Conservation (phyloP, 2,113 vertebrate genomes). For the Hypanus sabinus region DNA sequence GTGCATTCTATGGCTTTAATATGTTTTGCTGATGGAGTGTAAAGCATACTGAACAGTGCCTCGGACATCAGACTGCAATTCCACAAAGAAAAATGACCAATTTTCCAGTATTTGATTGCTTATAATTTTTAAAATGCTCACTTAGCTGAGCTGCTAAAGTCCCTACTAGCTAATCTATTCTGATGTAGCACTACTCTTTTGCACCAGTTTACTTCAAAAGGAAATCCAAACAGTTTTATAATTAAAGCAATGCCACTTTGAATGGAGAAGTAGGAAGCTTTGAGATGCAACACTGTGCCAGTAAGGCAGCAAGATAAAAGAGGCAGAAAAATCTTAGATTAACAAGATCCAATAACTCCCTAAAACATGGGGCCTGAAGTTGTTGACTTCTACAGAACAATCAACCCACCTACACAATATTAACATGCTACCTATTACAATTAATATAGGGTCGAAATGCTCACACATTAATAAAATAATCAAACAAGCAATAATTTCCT, state of each 20-base stretch:
- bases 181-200: background rate
- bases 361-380: background rate
- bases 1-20: background rate
- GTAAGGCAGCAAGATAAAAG: background rate
- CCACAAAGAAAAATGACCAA: background rate
- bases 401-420: background rate
- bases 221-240: background rate
- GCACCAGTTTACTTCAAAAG: background rate
- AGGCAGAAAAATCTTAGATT: background rate
- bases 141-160: background rate
- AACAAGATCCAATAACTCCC: background rate
- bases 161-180: background rate
- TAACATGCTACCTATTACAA: background rate
- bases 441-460: background rate
- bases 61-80: background rate
- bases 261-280: background rate
- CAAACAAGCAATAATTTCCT: background rate
- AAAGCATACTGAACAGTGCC: background rate
- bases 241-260: background rate
- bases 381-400: background rate
- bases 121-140: background rate
- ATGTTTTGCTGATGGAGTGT: background rate
- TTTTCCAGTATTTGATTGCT: background rate
- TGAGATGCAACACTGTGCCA: background rate
- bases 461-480: background rate